Base-by-base conservation (phyloP, 2,888 invertebrate species). In the Pristionchus maxplancki region DNA sequence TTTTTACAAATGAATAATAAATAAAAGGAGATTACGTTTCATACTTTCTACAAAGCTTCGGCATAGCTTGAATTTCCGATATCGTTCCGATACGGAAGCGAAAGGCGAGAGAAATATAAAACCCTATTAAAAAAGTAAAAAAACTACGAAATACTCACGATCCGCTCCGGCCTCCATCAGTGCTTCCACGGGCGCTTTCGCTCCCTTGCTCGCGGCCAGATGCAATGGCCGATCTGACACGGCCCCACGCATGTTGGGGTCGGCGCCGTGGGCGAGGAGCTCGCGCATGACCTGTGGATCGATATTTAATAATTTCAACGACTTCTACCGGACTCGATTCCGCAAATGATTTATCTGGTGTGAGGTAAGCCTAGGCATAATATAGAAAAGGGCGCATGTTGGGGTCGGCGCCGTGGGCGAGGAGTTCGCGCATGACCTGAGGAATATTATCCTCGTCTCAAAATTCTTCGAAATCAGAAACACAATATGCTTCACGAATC, bases 211-310 rank as follows among this genome's bases (percentile, higher is more conserved):
- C 89, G 95, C 95, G 67, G 95, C 95, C 86, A 95, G 91, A 89
- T 95, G 95, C 34, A 95, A 91, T 0, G 95, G 95, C n/a, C 95
- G 90, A 89, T 95, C 95, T 13, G 95, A 95, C 0, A 95, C 95
- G 37, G 95, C 95, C 20, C 95, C 95, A 48, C 94, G 93, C 20
- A 94, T 94, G 90, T 95, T 95, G 13, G 95, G 93, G 90, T 95
- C 95, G 15, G 95, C 95, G 6, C 95, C 95, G 58, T 93, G 92
- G 5, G 91, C 89, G 53, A 95, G 90, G 37, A 95, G 91, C 9
- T 93, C 90, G 50, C 95, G 94, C 8, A 95, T 95, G 50, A 95
- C 95, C 95, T 95, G 88, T 50, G 17, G 50, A 50, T n/a, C n/a
- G n/a, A n/a, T n/a, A n/a, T n/a, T n/a, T n/a, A n/a, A n/a, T n/a